Conservation (phyloP, 2,888 invertebrate genomes). For the Eupithecia vulgata region DNA sequence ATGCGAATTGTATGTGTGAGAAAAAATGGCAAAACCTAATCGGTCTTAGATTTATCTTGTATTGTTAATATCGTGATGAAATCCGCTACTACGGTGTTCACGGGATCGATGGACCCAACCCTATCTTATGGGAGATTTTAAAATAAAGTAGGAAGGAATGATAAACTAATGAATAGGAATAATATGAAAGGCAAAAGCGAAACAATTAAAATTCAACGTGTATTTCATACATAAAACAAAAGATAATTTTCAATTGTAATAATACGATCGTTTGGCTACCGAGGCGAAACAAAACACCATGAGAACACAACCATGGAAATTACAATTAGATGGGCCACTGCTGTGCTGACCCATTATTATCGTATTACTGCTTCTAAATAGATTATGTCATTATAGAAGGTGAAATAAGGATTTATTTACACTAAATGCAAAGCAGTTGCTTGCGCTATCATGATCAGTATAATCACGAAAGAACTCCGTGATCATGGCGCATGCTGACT, state of each 20-base stretch:
- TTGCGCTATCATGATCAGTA: background rate
- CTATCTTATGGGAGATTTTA: background rate
- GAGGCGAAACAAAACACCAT: constrained; percentile 39
- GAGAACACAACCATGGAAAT: constrained; percentile 36
- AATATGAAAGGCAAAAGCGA: background rate
- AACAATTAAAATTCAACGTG: background rate
- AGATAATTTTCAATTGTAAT: constrained; percentile 28
- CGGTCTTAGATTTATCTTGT: background rate
- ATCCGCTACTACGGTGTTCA: background rate
- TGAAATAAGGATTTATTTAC: background rate
- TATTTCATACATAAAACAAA: constrained; percentile 7
- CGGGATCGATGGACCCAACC: background rate
- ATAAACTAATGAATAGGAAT: background rate
- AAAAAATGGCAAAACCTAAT: background rate
- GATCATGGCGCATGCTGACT: background rate
- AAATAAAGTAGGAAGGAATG: background rate
- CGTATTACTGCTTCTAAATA: constrained; percentile 37
- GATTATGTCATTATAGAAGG: constrained; percentile 36
- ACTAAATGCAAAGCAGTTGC: background rate
- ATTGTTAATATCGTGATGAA: background rate
- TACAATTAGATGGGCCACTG: constrained; percentile 39
- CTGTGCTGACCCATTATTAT: constrained; percentile 38
- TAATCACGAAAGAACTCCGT: background rate
- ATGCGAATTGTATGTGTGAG: background rate
- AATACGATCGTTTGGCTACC: constrained; percentile 36